These are phyloP conservation scores for Capreolus pygargus DNA, from an alignment of 2,113 vertebrate genomes.

Conservation along the genomic window DNA sequence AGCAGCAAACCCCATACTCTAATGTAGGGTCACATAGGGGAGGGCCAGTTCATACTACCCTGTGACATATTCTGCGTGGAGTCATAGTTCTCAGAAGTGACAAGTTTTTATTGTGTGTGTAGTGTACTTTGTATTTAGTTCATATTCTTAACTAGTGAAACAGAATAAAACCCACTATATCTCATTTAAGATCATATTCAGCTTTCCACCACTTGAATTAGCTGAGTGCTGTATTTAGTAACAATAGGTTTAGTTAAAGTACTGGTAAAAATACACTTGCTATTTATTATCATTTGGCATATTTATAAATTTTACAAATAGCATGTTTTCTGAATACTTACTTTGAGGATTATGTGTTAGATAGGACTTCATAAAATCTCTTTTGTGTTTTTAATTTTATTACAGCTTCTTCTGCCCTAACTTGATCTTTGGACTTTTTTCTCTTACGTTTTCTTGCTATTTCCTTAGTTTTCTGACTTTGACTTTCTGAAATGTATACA, in stretches of 20 bases:
- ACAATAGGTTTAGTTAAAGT: neutral
- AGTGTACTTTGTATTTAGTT: neutral
- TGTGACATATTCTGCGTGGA: neutral
- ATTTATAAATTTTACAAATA: neutral
- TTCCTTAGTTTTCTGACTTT: neutral
- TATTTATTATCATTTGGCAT: neutral
- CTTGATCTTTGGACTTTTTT: neutral
- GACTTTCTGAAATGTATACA: neutral
- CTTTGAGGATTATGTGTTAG: constrained; percentile 7
- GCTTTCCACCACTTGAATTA: neutral
- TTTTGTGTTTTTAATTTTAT: neutral
- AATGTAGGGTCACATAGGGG: neutral
- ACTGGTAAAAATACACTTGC: neutral
- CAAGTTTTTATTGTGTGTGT: neutral
- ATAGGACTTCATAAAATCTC: neutral
- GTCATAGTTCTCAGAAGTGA: neutral
- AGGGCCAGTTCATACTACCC: neutral
- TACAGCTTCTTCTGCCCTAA: neutral
- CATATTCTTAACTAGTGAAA: neutral
- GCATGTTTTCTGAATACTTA: neutral
- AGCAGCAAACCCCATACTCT: neutral
- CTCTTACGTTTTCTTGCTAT: neutral
- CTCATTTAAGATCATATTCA: neutral
- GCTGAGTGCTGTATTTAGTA: neutral
- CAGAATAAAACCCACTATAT: neutral